phyloP scores from a whole-genome alignment of 2,113 vertebrate genomes.

The Calidris pugnax region DNA sequence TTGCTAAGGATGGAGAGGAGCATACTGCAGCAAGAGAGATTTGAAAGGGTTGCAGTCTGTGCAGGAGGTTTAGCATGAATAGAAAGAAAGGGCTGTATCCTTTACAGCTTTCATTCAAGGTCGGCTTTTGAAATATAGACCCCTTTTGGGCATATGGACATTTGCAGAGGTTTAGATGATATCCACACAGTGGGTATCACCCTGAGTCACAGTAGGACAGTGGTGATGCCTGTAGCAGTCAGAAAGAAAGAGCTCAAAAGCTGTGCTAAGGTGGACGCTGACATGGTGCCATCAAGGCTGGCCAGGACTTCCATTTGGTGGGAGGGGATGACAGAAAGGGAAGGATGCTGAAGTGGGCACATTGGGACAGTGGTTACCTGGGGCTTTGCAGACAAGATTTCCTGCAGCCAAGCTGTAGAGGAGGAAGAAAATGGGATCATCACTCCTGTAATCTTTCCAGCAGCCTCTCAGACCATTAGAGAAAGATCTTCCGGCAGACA shows the following conservation, averaged over 20 bases:
- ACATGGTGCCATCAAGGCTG: background rate
- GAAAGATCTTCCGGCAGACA: background rate
- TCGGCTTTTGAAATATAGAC: background rate
- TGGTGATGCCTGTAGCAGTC: background rate
- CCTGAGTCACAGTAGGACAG: background rate
- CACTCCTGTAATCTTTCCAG: background rate
- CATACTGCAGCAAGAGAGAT: background rate
- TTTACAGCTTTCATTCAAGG: background rate
- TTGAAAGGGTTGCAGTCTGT: background rate
- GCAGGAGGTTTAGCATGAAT: background rate
- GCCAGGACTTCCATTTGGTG: background rate
- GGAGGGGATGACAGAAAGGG: background rate
- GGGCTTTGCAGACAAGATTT: background rate
- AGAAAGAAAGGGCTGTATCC: background rate
- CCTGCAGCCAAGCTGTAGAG: background rate
- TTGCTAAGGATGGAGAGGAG: background rate
- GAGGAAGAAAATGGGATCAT: background rate
- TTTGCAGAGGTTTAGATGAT: background rate
- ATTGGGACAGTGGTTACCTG: background rate
- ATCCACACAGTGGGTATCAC: background rate
- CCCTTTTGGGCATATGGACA: background rate
- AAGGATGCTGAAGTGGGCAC: background rate
- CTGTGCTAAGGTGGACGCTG: background rate
- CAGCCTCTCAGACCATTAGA: background rate
- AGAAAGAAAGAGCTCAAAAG: background rate